Evolutionary conservation across 1,140 invertebrate species (phyloP), one percentile per base, ranked within the genome.

Genomic region (Temnothorax longispinosus): DNA sequence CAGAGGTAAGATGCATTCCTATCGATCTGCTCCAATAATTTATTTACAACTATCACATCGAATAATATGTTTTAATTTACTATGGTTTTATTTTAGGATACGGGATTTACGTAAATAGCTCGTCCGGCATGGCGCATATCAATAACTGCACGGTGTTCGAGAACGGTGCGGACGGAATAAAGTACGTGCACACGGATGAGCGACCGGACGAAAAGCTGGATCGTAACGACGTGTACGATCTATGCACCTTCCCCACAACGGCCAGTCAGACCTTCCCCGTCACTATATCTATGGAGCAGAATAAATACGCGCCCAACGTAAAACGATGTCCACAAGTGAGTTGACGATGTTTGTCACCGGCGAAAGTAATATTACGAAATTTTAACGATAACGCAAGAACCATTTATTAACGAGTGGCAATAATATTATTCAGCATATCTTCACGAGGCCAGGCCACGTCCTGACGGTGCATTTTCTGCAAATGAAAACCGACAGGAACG

Each of bases 61-160:
- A 50, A 69, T 76, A 76, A 82, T 58, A 41, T 82, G 11, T 76
- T 21, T 1, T 75, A 7, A 38, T 38, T 21, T 13, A 60, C 1
- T 38, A 0, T 47, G 21, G 2, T n/a, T 56, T 69, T 69, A 8
- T 67, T 84, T 92, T 88, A 97, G 98, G 98, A 65, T 98, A 98
- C 92, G 98, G 98, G 15, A 95, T 99, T 50, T 99, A 98, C 94
- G 96, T 99, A 2, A 99, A 99, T 94, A 98, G 98, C 71, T 98
- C 98, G 21, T 97, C 96, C 87, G 98, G 98, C 15, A 95, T 97
- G 89, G 96, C 97, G 0, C 96, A 96, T 75, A 95, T 99, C 3
- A 96, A 97, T 60, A 96, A 97, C 82, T 98, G 97, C 91, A 95
- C 96, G 18, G 96, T 99, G 21, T 96, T 96, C 56, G 97, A 98